phyloP scores from a whole-genome alignment of 2,113 vertebrate genomes.

The Apodemus sylvaticus region DNA sequence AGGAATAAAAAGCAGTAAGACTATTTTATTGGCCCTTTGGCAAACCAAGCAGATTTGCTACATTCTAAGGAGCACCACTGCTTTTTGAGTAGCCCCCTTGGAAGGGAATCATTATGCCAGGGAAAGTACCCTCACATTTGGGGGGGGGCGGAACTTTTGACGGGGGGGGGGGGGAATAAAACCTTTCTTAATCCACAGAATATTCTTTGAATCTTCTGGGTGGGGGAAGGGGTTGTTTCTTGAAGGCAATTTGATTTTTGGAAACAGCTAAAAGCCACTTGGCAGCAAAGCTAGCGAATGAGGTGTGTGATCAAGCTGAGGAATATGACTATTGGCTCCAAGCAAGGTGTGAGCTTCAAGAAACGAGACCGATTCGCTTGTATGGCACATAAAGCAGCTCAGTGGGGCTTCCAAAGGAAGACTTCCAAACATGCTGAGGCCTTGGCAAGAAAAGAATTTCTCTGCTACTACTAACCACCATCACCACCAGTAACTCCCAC shows the following conservation, averaged over 20 bases:
- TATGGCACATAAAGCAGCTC: slow-evolving; percentile 47
- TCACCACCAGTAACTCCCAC: not conserved
- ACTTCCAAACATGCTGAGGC: slow-evolving; percentile 45
- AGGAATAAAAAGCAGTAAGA: not conserved
- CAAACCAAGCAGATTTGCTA: slow-evolving; percentile 28
- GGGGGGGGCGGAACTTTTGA: slow-evolving; percentile 6
- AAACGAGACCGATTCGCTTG: slow-evolving; percentile 42
- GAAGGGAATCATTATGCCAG: not conserved
- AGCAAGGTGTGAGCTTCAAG: slow-evolving; percentile 68
- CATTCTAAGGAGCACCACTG: not conserved
- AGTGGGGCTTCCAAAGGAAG: slow-evolving; percentile 27
- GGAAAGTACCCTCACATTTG: not conserved
- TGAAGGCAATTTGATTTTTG: slow-evolving; percentile 64
- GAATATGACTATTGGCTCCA: slow-evolving; percentile 61
- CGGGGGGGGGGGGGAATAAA: not conserved
- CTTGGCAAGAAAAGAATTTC: slow-evolving; percentile 52
- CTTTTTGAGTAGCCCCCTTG: not conserved
- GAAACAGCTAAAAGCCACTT: slow-evolving; percentile 64
- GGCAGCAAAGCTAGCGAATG: slow-evolving; percentile 58
- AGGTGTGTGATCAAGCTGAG: slow-evolving; percentile 61
- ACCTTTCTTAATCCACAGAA: not conserved
- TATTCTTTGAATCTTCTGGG: slow-evolving; percentile 53
- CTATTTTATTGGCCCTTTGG: not conserved
- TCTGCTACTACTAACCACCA: not conserved
- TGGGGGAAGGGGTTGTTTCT: slow-evolving; percentile 14